A percentile compares a stretch with the other conserved stretches of the same genome.
Evolutionary conservation across 2,888 invertebrate genomes (phyloP).

Genomic region (Chrysomela aeneicollis): DNA sequence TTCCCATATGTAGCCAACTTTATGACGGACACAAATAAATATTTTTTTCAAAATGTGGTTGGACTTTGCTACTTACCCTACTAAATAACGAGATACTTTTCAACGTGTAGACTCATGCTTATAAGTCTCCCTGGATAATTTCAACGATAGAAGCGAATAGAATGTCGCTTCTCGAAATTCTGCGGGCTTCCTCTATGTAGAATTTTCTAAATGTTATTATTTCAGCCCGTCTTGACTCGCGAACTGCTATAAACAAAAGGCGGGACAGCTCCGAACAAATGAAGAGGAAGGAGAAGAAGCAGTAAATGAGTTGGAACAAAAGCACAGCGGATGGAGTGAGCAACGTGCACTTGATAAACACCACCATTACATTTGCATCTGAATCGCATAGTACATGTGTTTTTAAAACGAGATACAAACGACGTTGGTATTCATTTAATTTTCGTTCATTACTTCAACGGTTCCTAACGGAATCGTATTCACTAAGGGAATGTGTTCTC

Average conservation of each 20-base stretch:
- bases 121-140: not conserved
- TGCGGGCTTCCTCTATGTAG: not conserved
- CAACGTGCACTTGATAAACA: constrained; percentile 58
- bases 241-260: constrained; percentile 52
- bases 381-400: constrained; percentile 57
- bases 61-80: no score
- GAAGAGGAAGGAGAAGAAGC: constrained; percentile 60
- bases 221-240: constrained; percentile 43
- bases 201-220: constrained; percentile 46
- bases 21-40: no score
- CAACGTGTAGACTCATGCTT: no score
- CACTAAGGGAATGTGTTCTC: no score
- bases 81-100: no score
- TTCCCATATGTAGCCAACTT: no score
- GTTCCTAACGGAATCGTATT: no score
- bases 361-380: constrained; percentile 60
- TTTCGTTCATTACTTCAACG: constrained; percentile 26
- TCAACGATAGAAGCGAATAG: not conserved
- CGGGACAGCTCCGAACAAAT: constrained; percentile 55
- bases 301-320: constrained; percentile 61
- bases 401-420: constrained; percentile 45
- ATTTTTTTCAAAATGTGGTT: no score
- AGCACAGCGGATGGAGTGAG: constrained; percentile 55
- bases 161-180: not conserved
- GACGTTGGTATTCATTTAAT: constrained; percentile 29